Conservation (phyloP, 2,113 vertebrate genomes). For the Pionites leucogaster region DNA sequence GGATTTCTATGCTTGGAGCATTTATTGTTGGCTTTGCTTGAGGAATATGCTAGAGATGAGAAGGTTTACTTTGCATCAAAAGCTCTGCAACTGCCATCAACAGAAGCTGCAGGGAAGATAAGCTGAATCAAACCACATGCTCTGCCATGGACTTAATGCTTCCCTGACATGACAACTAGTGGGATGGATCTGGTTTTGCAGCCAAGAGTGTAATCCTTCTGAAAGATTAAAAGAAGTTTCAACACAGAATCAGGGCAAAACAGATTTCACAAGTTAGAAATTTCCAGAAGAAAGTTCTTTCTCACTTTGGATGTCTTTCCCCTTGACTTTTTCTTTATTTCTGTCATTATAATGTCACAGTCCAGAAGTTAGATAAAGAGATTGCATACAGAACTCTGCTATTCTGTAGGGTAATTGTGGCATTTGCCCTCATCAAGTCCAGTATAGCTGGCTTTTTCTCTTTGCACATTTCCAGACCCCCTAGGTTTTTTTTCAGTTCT, state of each 20-base stretch:
- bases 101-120: not conserved
- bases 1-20: not conserved
- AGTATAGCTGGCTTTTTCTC: not conserved
- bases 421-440: not conserved
- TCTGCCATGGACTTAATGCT: not conserved
- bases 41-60: not conserved
- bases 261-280: not conserved
- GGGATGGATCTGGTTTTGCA: not conserved
- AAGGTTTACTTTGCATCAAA: conserved; percentile 6
- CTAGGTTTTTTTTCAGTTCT: not conserved
- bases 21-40: not conserved
- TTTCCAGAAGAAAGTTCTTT: not conserved
- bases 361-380: not conserved
- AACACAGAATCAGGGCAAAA: not conserved
- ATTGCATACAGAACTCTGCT: not conserved
- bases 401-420: not conserved
- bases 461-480: not conserved
- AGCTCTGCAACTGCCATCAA: not conserved
- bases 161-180: not conserved
- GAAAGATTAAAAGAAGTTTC: conserved; percentile 20
- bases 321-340: not conserved
- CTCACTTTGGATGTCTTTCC: not conserved
- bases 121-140: not conserved
- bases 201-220: not conserved
- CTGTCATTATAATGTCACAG: not conserved